These are phyloP conservation scores for Drosophila rhopaloa DNA, from an alignment of 1,140 invertebrate species.

Conservation along the genomic window DNA sequence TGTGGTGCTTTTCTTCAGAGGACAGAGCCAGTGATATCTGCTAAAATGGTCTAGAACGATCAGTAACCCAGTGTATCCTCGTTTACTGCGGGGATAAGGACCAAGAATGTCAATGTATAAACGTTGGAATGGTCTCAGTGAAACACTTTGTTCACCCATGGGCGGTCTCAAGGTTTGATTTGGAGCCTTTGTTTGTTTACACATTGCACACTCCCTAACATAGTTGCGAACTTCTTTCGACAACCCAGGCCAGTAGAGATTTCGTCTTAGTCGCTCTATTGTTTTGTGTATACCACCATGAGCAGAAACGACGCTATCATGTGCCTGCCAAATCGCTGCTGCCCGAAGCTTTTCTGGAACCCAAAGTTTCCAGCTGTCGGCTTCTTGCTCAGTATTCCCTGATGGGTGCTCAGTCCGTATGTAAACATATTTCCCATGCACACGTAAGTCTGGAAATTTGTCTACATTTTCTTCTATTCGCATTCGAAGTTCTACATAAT, in stretches of 20 bases:
- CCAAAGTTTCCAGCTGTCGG: conserved; percentile 6
- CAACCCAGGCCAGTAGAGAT: conserved; percentile 18
- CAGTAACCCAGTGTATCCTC: conserved; percentile 4
- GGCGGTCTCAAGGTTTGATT: conserved; percentile 12
- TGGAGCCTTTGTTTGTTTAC: conserved; percentile 11
- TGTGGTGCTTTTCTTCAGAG: conserved; percentile 10
- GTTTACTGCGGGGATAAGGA: conserved; percentile 21
- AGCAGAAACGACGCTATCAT: conserved; percentile 2
- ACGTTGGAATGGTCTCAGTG: conserved; percentile 15
- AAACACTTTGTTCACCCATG: conserved; percentile 7
- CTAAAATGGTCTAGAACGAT: conserved; percentile 26
- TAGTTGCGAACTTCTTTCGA: conserved; percentile 16
- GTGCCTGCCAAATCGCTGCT: neutral
- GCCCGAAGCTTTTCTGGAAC: conserved; percentile 1
- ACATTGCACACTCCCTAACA: conserved; percentile 12
- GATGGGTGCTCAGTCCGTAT: conserved; percentile 1
- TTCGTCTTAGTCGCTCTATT: conserved; percentile 1
- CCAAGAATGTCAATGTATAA: conserved; percentile 18
- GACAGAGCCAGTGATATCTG: neutral
- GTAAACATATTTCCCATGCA: too few relatives aligned
- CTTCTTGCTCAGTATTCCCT: neutral
- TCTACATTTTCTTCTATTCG: neutral
- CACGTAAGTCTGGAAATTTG: too few relatives aligned
- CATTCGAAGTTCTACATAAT: neutral
- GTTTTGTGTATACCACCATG: conserved; percentile 21